Base-by-base conservation (phyloP, 1,140 invertebrate species). In the Pachypsylla venusta region DNA sequence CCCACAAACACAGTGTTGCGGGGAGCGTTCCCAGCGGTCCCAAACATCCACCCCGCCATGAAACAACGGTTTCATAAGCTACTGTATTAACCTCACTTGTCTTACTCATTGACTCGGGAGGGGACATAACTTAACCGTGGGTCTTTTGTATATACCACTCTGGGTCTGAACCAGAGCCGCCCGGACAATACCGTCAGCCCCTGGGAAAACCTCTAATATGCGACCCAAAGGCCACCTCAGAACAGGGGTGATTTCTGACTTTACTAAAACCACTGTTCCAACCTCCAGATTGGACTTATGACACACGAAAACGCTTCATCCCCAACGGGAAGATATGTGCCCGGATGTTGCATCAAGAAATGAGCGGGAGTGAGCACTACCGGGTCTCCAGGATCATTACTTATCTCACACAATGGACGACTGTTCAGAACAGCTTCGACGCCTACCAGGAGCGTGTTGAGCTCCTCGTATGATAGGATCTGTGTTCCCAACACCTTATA, bases 161-260 rank as follows among this genome's bases (percentile, higher is more conserved):
- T n/a, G n/a, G n/a, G 30, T 35, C 30, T 35, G 7, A 35, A 59
- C 35, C 25, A 27, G 25, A 14, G 61, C 66, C 0, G 65, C 67
- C 22, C 70, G 59, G 1, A 66, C 59, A 16, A 58, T 59, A 5
- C 57, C 63, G 61, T 70, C 70, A 1, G 30, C 20, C 16, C 69
- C 70, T 4, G 59, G 62, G 28, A 66, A 62, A 1, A 69, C 14
- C 22, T 63, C 59, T 2, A 58, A 57, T 14, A 70, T 56, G 13
- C 63, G 16, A 7, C 64, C 68, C 25, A 70, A 54, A 10, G 55
- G 64, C 69, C 68, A 71, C 12, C 62, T 24, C 25, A 63, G 54
- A 2, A 67, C 67, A 24, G 69, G 67, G 0, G 48, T 22, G 55
- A 64, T 64, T 16, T 65, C 58, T 24, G 63, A 60, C 30, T 63